Evolutionary conservation across 2,888 invertebrate genomes (phyloP), one percentile per base, ranked within the genome.

Genomic region (Anaspis maculata): DNA sequence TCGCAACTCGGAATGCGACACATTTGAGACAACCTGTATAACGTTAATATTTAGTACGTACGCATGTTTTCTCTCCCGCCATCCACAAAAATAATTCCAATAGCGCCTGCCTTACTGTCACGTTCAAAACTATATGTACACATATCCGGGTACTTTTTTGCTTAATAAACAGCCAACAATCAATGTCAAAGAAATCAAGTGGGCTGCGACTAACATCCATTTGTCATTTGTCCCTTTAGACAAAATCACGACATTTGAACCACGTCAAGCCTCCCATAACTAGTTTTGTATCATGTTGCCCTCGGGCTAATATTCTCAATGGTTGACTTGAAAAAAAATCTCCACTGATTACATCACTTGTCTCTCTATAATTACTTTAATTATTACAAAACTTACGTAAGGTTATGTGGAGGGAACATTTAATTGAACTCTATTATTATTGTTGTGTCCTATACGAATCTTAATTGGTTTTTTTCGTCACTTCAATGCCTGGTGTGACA

Each of bases 201-300:
- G 44, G 46, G 48, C 37, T 45, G 42, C 41, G 38, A 46, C 39
- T 42, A 43, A 44, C 39, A 56, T 57, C 54, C 58, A 60, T 60
- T 58, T 61, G 61, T 61, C 61, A 59, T 57, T 56, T 59, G 59
- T 57, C 58, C 56, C 57, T 49, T 57, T 54, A 52, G 47, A 54
- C 49, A 48, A 57, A 60, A 60, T 59, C 58, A 53, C 54, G 51
- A 49, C 49, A 54, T 56, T 57, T 54, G 52, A 49, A 50, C 51
- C 47, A 54, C 52, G 52, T 56, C 52, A 55, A 50, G 55, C 57
- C 57, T 50, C 24, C 57, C 58, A 59, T 63, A 63, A 57, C 56
- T 57, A 56, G 53, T 53, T 52, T 53, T 49, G 52, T 55, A 53
- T 54, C 49, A 53, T 45, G 46, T 37, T 47, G 47, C 52, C 52